Evolutionary conservation across 2,113 vertebrate species (phyloP).

Genomic region (Poeciliopsis retropinna): DNA sequence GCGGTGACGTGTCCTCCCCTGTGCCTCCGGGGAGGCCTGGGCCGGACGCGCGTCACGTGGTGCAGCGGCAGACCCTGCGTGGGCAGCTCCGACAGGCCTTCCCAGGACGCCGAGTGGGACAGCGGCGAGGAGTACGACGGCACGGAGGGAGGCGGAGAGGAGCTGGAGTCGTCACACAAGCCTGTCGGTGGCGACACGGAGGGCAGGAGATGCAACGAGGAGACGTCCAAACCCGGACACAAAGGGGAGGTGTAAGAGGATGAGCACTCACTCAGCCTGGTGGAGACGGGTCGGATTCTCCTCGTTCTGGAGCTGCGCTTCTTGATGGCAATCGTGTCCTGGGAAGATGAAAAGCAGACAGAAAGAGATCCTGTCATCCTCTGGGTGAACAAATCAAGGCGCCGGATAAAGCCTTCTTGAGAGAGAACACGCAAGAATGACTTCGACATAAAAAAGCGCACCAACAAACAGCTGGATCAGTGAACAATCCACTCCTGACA

Average conservation of each 20-base stretch:
- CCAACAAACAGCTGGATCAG: background rate
- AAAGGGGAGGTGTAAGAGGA: background rate
- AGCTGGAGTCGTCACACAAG: constrained; percentile 77
- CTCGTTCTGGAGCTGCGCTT: constrained; percentile 85
- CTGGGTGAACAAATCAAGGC: constrained; percentile 2
- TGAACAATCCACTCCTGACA: background rate
- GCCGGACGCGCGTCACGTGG: constrained; percentile 85
- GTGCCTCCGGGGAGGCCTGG: constrained; percentile 83
- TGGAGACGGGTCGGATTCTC: constrained; percentile 86
- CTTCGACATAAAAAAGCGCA: too few species aligned
- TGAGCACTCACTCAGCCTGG: constrained; percentile 85
- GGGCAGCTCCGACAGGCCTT: constrained; percentile 84
- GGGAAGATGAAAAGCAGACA: constrained; percentile 22
- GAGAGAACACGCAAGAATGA: background rate
- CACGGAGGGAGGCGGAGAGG: constrained; percentile 79
- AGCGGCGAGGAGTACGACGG: constrained; percentile 78
- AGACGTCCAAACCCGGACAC: constrained; percentile 4
- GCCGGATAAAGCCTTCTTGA: background rate
- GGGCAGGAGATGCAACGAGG: background rate
- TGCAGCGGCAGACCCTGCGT: constrained; percentile 86
- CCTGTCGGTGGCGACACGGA: constrained; percentile 50
- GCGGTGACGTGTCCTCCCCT: constrained; percentile 71
- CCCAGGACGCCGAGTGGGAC: constrained; percentile 83
- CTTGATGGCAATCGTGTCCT: constrained; percentile 92
- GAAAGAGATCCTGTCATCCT: background rate